Conservation (phyloP, 2,888 invertebrate species). For the Pristionchus entomophagus region DNA sequence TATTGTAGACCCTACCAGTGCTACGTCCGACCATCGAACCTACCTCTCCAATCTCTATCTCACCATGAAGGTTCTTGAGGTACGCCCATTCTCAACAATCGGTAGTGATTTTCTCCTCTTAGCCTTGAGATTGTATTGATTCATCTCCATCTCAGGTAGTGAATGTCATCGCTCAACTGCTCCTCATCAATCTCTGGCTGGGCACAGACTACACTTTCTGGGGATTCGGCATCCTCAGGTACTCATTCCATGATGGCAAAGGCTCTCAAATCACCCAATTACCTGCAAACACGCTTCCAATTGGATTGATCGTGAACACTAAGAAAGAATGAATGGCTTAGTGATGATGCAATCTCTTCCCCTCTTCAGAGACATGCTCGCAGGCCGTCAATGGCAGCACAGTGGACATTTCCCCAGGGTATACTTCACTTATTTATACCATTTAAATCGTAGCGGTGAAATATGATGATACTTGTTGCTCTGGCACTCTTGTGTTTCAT, state of each 20-base stretch:
- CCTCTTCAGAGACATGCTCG: conserved; percentile 65
- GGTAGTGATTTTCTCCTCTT: too few relatives aligned
- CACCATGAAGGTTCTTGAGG: conserved; percentile 56
- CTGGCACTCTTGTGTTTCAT: too few relatives aligned
- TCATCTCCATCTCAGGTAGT: conserved; percentile 14
- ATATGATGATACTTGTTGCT: too few relatives aligned
- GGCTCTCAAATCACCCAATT: too few relatives aligned
- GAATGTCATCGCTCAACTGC: conserved; percentile 60
- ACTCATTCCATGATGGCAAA: background rate
- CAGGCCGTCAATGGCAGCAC: conserved; percentile 74
- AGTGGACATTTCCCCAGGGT: conserved; percentile 75
- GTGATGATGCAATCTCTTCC: background rate
- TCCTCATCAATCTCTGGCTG: conserved; percentile 64
- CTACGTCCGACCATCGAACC: conserved; percentile 35
- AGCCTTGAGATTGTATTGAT: too few relatives aligned
- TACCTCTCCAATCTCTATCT: conserved; percentile 63
- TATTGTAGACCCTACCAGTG: background rate
- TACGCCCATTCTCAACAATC: conserved; percentile 15
- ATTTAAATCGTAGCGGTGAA: background rate
- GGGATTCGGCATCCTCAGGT: conserved; percentile 74
- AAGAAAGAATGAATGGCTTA: background rate
- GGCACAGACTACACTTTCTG: conserved; percentile 71
- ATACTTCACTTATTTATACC: background rate
- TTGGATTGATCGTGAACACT: too few relatives aligned
- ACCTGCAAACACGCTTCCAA: too few relatives aligned